phyloP scores from a whole-genome alignment of 37 sponge, comb jelly and placozoan species.

The Haliclona indistincta region DNA sequence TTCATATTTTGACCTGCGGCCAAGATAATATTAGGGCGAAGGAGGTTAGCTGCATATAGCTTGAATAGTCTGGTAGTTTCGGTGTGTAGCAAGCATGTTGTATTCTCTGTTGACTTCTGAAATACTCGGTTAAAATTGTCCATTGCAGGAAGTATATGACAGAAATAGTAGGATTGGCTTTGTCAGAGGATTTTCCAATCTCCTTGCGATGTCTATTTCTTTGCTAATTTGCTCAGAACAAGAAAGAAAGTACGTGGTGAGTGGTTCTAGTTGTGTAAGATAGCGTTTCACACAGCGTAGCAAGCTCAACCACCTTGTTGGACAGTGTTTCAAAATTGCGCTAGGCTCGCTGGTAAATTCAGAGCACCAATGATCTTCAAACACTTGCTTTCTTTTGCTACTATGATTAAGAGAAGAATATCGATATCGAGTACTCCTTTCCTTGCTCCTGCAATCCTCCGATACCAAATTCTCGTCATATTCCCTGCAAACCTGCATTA shows the following conservation, averaged over 20 bases:
- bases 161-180: conserved; percentile 45
- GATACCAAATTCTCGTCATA: too few species aligned
- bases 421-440: too few species aligned
- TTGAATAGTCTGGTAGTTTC: conserved; percentile 29
- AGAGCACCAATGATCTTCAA: conserved; percentile 43
- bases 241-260: conserved; percentile 48
- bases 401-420: too few species aligned
- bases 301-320: conserved; percentile 63
- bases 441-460: too few species aligned
- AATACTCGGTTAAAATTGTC: conserved; percentile 40
- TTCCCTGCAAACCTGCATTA: too few species aligned
- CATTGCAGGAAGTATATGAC: conserved; percentile 47
- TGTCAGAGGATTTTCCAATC: conserved; percentile 43
- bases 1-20: neutral
- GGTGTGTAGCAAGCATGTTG: conserved; percentile 43
- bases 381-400: conserved; percentile 52
- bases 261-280: conserved; percentile 30
- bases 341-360: conserved; percentile 40
- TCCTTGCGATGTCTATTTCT: conserved; percentile 19
- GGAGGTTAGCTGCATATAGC: conserved; percentile 33
- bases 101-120: conserved; percentile 44
- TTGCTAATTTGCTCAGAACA: conserved; percentile 42
- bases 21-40: neutral
- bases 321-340: conserved; percentile 52
- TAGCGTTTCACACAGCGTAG: conserved; percentile 43